Conservation (phyloP, 2,888 invertebrate species). For the Graphium colonna region DNA sequence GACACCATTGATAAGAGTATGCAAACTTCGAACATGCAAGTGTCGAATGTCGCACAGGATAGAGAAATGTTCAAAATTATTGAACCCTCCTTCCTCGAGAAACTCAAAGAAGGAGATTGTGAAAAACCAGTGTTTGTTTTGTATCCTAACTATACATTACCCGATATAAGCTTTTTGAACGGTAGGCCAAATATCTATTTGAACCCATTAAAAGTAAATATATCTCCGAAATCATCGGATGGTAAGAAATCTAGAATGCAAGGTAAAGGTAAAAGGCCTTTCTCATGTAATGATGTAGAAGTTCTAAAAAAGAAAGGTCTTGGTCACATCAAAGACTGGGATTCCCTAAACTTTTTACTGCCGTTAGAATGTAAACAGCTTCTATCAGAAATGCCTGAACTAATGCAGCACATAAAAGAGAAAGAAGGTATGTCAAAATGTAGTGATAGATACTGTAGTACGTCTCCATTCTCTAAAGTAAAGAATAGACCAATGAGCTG, state of each 20-base stretch:
- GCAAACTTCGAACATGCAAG: slow-evolving; percentile 83
- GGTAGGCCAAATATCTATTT: slow-evolving; percentile 84
- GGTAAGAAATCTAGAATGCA: slow-evolving; percentile 58
- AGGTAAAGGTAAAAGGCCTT: slow-evolving; percentile 81
- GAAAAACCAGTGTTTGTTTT: slow-evolving; percentile 92
- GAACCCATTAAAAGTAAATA: slow-evolving; percentile 83
- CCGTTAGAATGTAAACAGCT: slow-evolving; percentile 91
- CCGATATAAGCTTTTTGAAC: slow-evolving; percentile 91
- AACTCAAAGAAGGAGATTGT: slow-evolving; percentile 82
- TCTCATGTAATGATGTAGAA: slow-evolving; percentile 91
- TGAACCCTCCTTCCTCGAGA: slow-evolving; percentile 85
- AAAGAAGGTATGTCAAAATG: slow-evolving; percentile 61
- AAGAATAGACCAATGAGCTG: slow-evolving; percentile 81
- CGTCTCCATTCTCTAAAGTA: slow-evolving; percentile 70
- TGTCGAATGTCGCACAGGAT: slow-evolving; percentile 53
- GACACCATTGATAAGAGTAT: slow-evolving; percentile 86
- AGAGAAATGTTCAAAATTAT: slow-evolving; percentile 81
- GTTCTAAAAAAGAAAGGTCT: slow-evolving; percentile 89
- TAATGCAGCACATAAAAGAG: slow-evolving; percentile 82
- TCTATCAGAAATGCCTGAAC: slow-evolving; percentile 89
- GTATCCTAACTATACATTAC: slow-evolving; percentile 94
- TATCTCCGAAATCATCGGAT: slow-evolving; percentile 62
- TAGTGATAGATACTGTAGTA: slow-evolving; percentile 65
- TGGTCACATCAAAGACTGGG: slow-evolving; percentile 95
- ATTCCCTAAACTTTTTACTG: slow-evolving; percentile 92